Evolutionary conservation across 2,113 vertebrate species (phyloP).

Genomic region (Pyrgilauda ruficollis): DNA sequence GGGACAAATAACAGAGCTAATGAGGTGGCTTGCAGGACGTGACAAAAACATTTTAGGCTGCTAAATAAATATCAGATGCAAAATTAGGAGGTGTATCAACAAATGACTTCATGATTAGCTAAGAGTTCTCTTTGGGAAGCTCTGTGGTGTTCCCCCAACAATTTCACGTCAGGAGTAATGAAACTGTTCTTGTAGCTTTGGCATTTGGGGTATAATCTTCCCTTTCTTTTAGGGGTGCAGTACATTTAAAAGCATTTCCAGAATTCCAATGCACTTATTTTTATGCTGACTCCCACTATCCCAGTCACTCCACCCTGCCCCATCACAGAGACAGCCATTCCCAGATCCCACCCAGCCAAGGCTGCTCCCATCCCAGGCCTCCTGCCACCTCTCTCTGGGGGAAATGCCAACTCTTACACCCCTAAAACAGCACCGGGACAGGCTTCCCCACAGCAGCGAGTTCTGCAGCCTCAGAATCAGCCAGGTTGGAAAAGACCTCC

Average conservation of each 20-base stretch:
- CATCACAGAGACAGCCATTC: no score
- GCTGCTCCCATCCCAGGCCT: neutral
- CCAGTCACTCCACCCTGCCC: neutral
- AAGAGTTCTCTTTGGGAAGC: neutral
- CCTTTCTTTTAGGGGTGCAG: neutral
- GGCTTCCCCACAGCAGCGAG: fast-evolving
- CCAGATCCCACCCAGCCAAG: neutral
- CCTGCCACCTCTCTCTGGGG: fast-evolving
- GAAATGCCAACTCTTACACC: neutral
- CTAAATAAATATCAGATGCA: neutral
- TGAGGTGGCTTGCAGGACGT: neutral
- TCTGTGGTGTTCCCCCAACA: neutral
- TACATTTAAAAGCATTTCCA: neutral
- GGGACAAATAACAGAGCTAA: constrained; percentile 39
- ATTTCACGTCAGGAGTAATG: fast-evolving
- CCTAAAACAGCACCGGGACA: fast-evolving
- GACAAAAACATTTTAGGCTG: neutral
- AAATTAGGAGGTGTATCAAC: constrained; percentile 1
- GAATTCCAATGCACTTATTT: neutral
- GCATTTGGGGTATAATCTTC: no score
- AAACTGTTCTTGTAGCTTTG: neutral
- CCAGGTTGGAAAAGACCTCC: neutral
- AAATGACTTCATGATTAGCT: neutral
- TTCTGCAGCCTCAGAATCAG: neutral
- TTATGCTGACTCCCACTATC: fast-evolving